Evolutionary conservation across 2,888 invertebrate species (phyloP).

Genomic region (Nasonovia ribisnigri): DNA sequence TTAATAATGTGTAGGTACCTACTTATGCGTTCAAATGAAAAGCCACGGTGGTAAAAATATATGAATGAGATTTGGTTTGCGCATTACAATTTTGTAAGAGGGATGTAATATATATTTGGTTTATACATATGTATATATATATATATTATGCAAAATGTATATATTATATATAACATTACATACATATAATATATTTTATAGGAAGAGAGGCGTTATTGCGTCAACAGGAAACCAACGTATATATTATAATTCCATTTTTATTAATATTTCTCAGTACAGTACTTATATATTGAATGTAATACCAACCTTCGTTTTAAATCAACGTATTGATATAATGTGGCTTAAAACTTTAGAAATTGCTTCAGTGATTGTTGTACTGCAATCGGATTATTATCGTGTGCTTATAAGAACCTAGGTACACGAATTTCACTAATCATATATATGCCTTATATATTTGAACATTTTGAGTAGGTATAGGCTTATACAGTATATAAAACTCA

Average conservation of each 20-base stretch:
- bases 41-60: background rate
- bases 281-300: background rate
- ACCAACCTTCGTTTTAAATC: constrained; percentile 26
- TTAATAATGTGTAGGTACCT: background rate
- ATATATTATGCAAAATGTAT: background rate
- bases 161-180: background rate
- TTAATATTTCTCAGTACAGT: constrained; percentile 43
- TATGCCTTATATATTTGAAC: constrained; percentile 18
- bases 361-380: constrained; percentile 38
- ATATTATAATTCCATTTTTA: constrained; percentile 55
- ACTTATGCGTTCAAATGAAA: background rate
- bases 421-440: background rate
- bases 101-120: background rate
- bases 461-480: constrained; percentile 38
- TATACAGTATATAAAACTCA: background rate
- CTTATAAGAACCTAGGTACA: constrained; percentile 6
- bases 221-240: constrained; percentile 11
- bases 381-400: constrained; percentile 39
- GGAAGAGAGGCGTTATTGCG: background rate
- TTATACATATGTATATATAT: background rate
- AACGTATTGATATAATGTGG: constrained; percentile 33
- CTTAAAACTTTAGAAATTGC: constrained; percentile 36
- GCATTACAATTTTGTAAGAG: background rate
- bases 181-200: background rate
- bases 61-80: constrained; percentile 9